Conservation (phyloP, 2,113 vertebrate genomes). For the Ibidorhyncha struthersii region DNA sequence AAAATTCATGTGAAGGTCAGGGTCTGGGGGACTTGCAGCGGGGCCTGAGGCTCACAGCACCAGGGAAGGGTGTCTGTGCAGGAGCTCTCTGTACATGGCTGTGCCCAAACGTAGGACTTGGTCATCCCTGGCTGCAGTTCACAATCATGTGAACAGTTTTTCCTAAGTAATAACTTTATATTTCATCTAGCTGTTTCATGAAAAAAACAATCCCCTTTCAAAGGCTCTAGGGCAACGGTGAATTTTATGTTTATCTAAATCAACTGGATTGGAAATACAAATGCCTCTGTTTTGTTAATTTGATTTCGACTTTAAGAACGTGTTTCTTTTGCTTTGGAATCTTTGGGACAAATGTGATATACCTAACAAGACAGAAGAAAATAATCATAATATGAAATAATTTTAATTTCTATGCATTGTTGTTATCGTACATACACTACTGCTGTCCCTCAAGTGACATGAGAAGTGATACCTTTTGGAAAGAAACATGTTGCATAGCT, state of each 20-base stretch:
- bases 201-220: not conserved
- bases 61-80: not conserved
- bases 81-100: not conserved
- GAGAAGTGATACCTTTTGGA: not conserved
- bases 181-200: not conserved
- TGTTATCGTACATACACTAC: not conserved
- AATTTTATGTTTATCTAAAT: not conserved
- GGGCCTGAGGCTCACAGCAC: not conserved
- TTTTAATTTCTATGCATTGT: not conserved
- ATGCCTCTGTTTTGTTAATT: not conserved
- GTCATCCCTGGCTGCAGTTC: not conserved
- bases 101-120: not conserved
- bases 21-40: not conserved
- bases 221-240: not conserved
- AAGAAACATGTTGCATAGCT: not conserved
- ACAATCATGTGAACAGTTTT: not conserved
- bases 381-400: not conserved
- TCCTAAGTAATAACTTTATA: not conserved
- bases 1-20: not conserved
- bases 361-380: not conserved
- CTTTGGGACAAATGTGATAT: not conserved
- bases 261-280: not conserved
- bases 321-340: not conserved
- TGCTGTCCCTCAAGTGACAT: not conserved
- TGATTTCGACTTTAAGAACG: not conserved